Evolutionary conservation across 2,888 invertebrate species (phyloP).

Genomic region (Fragum fragum): DNA sequence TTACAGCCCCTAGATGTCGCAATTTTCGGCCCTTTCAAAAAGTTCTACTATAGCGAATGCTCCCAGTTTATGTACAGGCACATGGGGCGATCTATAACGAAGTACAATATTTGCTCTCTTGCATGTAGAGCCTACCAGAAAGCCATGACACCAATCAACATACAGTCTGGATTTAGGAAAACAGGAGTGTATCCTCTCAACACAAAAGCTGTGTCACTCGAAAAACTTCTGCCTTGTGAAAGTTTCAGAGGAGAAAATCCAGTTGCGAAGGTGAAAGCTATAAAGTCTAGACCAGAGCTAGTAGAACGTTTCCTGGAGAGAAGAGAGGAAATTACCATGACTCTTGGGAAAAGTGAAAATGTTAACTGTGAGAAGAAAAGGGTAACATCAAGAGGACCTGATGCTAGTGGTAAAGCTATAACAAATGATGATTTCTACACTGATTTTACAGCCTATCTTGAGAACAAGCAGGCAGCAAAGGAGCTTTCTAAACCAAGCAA

Average conservation of each 20-base stretch:
- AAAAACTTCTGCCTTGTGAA: too few species aligned
- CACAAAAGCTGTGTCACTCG: too few species aligned
- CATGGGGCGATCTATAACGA: slow-evolving; percentile 42
- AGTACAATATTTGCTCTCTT: slow-evolving; percentile 35
- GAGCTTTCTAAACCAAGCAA: slow-evolving; percentile 1
- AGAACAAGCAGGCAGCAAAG: not conserved
- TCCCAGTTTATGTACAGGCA: slow-evolving; percentile 30
- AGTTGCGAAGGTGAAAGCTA: slow-evolving; percentile 19
- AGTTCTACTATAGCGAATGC: slow-evolving; percentile 43
- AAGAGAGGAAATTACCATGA: not conserved
- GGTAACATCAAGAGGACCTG: not conserved
- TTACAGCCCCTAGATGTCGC: slow-evolving; percentile 44
- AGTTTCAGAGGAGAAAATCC: too few species aligned
- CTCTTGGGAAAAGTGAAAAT: not conserved
- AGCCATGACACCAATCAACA: slow-evolving; percentile 38
- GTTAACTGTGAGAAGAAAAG: not conserved
- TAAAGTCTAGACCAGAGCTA: too few species aligned
- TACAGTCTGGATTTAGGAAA: slow-evolving; percentile 35
- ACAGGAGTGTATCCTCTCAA: slow-evolving; percentile 48
- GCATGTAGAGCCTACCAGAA: slow-evolving; percentile 41
- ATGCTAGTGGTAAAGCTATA: slow-evolving; percentile 21
- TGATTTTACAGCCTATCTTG: not conserved
- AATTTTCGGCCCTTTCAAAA: slow-evolving; percentile 50
- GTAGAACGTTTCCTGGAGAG: slow-evolving; percentile 7
- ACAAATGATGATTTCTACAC: slow-evolving; percentile 19